phyloP scores from a whole-genome alignment of 2,113 vertebrate species.

The Bungarus multicinctus region DNA sequence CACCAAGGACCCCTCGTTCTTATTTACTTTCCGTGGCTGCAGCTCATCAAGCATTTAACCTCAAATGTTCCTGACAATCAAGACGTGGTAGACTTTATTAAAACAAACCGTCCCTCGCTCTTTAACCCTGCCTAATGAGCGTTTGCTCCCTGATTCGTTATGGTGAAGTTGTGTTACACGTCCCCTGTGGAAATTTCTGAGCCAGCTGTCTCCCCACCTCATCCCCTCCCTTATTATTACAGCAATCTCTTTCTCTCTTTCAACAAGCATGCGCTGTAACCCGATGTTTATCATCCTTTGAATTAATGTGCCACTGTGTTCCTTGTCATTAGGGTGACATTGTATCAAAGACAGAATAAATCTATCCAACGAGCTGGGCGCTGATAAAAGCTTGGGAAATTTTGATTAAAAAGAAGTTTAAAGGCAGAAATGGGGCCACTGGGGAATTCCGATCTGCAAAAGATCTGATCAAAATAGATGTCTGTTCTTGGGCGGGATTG shows the following conservation, averaged over 20 bases:
- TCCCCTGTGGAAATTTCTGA: slow-evolving; percentile 25
- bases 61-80: slow-evolving; percentile 56
- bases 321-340: slow-evolving; percentile 49
- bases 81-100: slow-evolving; percentile 57
- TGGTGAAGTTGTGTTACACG: slow-evolving; percentile 43
- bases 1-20: background rate
- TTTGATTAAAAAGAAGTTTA: slow-evolving; percentile 10
- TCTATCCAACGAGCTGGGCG: slow-evolving; percentile 24
- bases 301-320: slow-evolving; percentile 54
- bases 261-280: background rate
- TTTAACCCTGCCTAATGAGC: slow-evolving; percentile 57
- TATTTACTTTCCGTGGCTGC: background rate
- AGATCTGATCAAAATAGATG: background rate
- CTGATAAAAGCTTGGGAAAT: slow-evolving; percentile 5
- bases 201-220: slow-evolving; percentile 24
- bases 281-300: slow-evolving; percentile 59
- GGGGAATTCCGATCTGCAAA: too few species aligned
- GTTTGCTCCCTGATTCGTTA: slow-evolving; percentile 47
- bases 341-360: slow-evolving; percentile 46
- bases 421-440: background rate
- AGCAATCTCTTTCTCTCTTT: background rate
- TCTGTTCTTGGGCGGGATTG: too few species aligned
- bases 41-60: slow-evolving; percentile 51
- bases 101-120: slow-evolving; percentile 46
- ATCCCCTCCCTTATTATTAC: slow-evolving; percentile 1